A percentile compares a stretch with the other conserved stretches of the same genome.
Conservation (phyloP, 2,797 vertebrate species). For the Emydoidea blandingii region DNA sequence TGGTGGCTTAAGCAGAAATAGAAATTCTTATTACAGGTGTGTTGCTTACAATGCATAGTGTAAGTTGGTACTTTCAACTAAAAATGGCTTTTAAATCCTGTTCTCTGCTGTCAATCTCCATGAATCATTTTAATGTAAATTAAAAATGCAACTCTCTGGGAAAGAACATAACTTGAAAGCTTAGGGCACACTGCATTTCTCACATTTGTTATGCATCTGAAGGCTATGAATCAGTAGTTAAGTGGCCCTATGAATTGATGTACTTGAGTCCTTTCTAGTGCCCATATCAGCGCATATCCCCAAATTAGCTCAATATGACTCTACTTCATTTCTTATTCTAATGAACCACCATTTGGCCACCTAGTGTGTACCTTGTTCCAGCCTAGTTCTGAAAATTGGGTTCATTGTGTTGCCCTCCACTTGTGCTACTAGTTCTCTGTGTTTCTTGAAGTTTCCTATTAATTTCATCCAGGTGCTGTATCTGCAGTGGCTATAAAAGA, state of each 20-base stretch:
- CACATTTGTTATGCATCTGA: neutral
- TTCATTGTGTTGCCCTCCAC: neutral
- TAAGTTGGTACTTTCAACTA: constrained; percentile 13
- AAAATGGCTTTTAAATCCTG: constrained; percentile 33
- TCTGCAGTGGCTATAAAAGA: neutral
- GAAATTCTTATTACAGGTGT: constrained; percentile 45
- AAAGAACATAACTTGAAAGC: neutral
- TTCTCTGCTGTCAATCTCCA: constrained; percentile 49
- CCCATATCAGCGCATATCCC: neutral
- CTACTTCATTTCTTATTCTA: neutral
- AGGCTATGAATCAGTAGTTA: neutral
- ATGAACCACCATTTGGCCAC: neutral
- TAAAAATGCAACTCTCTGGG: neutral
- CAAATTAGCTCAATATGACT: neutral
- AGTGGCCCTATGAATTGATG: neutral
- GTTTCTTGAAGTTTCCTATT: neutral
- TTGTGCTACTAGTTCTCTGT: neutral
- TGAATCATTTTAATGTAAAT: constrained; percentile 52
- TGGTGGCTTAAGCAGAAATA: constrained; percentile 69
- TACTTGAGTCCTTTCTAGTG: neutral
- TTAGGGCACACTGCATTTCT: neutral
- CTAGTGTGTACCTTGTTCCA: too few species aligned
- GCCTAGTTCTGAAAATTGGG: neutral
- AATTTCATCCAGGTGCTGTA: neutral
- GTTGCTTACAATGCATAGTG: constrained; percentile 59